These are phyloP conservation scores for Spea multiplicata DNA, from an alignment of 2,113 vertebrate genomes.

Conservation along the genomic window DNA sequence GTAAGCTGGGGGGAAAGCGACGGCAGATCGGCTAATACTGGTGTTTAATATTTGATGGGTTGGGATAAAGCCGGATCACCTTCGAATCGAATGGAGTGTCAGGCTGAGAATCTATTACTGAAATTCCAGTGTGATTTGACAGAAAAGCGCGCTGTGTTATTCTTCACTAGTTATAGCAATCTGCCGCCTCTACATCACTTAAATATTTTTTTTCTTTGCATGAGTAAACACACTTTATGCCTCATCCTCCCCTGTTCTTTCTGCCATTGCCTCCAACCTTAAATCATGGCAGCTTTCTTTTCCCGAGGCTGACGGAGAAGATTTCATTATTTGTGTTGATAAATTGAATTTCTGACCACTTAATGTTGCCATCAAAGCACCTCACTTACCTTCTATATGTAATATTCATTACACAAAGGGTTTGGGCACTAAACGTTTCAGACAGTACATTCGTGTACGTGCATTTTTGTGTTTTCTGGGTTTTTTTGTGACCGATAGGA, in stretches of 20 bases:
- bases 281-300: conserved; percentile 63
- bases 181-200: conserved; percentile 84
- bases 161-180: conserved; percentile 87
- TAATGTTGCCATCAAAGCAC: conserved; percentile 47
- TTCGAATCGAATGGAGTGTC: conserved; percentile 99
- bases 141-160: conserved; percentile 90
- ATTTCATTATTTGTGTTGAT: conserved; percentile 85
- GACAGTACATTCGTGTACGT: too few relatives aligned
- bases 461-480: too few relatives aligned
- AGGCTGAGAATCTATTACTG: conserved; percentile 99
- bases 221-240: conserved; percentile 95
- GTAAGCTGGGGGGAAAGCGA: conserved; percentile 88
- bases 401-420: too few relatives aligned
- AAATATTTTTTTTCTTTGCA: conserved; percentile 96
- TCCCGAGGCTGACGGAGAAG: conserved; percentile 70
- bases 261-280: conserved; percentile 52
- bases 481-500: too few relatives aligned
- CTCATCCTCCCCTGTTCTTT: conserved; percentile 69
- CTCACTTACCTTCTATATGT: too few relatives aligned
- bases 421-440: too few relatives aligned
- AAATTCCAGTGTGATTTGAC: conserved; percentile 94
- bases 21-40: conserved; percentile 98
- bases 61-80: conserved; percentile 99
- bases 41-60: conserved; percentile 99
- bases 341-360: conserved; percentile 80